Evolutionary conservation across 2,113 vertebrate genomes (phyloP).

Genomic region (Zapus hudsonius): DNA sequence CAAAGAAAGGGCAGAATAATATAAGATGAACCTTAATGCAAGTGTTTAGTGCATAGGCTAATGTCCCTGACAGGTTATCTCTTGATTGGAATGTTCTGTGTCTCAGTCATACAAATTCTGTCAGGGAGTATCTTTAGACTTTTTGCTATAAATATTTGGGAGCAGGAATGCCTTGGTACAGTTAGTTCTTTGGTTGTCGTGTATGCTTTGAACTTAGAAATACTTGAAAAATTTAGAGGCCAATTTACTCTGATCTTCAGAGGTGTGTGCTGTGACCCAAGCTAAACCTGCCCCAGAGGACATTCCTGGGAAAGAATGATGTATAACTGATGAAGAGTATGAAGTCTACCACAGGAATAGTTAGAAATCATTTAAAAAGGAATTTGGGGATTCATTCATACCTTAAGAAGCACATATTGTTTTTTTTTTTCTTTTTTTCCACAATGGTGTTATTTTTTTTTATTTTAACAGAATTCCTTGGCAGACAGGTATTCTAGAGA

Average conservation of each 20-base stretch:
- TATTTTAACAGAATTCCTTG: background rate
- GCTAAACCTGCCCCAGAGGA: background rate
- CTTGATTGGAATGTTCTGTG: background rate
- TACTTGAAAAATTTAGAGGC: background rate
- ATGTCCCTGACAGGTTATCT: background rate
- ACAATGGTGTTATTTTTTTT: background rate
- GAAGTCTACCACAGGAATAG: background rate
- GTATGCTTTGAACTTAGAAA: background rate
- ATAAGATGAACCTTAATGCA: background rate
- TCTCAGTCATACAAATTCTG: background rate
- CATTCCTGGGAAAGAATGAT: background rate
- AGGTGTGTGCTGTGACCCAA: background rate
- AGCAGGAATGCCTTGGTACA: background rate
- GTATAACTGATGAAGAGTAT: background rate
- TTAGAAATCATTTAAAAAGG: background rate
- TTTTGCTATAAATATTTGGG: background rate
- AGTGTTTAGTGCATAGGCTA: background rate
- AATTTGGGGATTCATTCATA: background rate
- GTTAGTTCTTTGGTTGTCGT: background rate
- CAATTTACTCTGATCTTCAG: background rate
- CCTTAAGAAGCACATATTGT: background rate
- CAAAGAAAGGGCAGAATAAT: background rate
- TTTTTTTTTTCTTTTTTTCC: background rate
- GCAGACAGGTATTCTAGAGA: background rate
- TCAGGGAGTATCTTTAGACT: background rate